Base-by-base conservation (phyloP, 2,888 invertebrate species). In the Anoncus sp. region DNA sequence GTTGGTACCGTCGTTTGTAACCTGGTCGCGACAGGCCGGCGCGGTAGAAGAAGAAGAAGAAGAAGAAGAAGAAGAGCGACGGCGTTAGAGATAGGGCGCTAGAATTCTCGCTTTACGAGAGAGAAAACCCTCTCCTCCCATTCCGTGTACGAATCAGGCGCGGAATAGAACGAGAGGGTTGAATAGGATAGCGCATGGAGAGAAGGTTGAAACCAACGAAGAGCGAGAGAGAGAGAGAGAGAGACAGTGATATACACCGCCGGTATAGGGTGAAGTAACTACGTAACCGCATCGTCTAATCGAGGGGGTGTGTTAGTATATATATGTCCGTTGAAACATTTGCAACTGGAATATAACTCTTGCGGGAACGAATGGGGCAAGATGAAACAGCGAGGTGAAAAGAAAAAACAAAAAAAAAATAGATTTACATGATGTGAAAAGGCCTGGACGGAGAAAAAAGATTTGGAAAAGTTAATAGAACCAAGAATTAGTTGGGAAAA, bases 281-380 rank as follows among this genome's bases (percentile, higher is more conserved):
- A 84, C 75, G 84, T 84, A 87, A 87, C 88, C 87, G 84, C 87
- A 87, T 82, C 82, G 85, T 87, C 85, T 86, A 86, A 85, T 86
- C 82, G 86, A 82, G 82, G 82, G 83, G 83, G 85, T 83, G 85
- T 84, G 85, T 84, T 85, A 84, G 72, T 79, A 35, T 67, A 55
- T 73, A 31, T n/a, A 77, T 73, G 71, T 74, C 59, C 75, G 55
- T 74, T 63, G 62, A 63, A 69, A 70, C 16, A 59, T 47, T 49
- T 22, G 18, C 24, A n/a, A 22, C 16, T 24, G 16, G 31, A 62
- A 66, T 55, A 43, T 47, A 65, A 60, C 24, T 20, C 38, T 1
- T 16, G 38, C 10, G 16, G 14, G 24, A n/a, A n/a, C 5, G 9
- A 38, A 14, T 38, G 55, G 67, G 67, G 55, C 7, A 55, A 31